Percentiles rank a stretch among this genome's conserved stretches.
These are phyloP conservation scores for Hydrotaea cyrtoneurina DNA, from an alignment of 2,888 invertebrate genomes.

Conservation along the genomic window DNA sequence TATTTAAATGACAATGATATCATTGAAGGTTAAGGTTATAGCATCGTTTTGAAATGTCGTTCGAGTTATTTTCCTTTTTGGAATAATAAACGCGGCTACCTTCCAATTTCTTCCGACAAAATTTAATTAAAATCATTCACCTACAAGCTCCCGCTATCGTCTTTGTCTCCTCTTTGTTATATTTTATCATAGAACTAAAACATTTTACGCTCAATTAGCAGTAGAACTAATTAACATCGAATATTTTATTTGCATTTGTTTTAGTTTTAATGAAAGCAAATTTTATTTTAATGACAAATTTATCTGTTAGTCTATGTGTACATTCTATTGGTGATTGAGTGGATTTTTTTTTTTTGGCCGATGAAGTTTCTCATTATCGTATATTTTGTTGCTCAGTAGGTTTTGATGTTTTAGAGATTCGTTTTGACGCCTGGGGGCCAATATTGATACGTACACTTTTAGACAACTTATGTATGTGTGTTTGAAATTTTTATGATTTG, in stretches of 20 bases:
- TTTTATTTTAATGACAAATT: not conserved
- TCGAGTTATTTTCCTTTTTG: not conserved
- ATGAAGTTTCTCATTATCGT: no score
- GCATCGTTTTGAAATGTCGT: not conserved
- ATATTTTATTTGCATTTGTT: not conserved
- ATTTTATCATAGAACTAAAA: not conserved
- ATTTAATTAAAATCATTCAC: not conserved
- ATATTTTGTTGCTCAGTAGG: not conserved
- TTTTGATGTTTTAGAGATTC: not conserved
- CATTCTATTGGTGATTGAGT: not conserved
- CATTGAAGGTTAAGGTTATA: slow-evolving; percentile 64
- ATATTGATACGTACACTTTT: no score
- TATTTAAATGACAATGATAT: slow-evolving; percentile 44
- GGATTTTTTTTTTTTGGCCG: not conserved
- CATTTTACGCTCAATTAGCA: slow-evolving; percentile 1
- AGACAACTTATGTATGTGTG: no score
- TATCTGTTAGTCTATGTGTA: not conserved
- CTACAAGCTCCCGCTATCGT: not conserved
- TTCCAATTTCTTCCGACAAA: not conserved
- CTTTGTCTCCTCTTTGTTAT: not conserved
- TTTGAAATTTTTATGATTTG: no score
- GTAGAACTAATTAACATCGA: not conserved
- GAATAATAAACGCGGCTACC: no score
- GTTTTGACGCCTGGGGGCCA: no score
- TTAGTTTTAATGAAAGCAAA: not conserved